These are phyloP conservation scores for Macropis europaea DNA, from an alignment of 2,888 invertebrate genomes.

Conservation along the genomic window DNA sequence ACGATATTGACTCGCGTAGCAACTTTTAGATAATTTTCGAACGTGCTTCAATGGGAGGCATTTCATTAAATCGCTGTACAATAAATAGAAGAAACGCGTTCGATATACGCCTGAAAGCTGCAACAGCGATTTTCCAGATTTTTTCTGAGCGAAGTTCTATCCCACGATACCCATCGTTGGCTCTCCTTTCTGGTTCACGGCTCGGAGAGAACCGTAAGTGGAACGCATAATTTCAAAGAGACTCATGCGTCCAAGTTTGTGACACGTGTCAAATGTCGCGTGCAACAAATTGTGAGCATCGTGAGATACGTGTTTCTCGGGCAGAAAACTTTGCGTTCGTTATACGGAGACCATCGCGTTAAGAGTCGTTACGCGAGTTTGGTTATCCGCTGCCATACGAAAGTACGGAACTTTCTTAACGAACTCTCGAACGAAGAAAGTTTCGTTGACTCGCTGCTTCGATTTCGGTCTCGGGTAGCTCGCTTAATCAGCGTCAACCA, in stretches of 20 bases:
- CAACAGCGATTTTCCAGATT: too few species aligned
- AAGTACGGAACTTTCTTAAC: slow-evolving; percentile 63
- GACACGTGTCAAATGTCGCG: slow-evolving; percentile 58
- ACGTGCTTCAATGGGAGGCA: too few species aligned
- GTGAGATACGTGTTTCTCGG: slow-evolving; percentile 38
- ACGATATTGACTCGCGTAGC: too few species aligned
- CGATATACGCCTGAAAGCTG: too few species aligned
- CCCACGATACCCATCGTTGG: too few species aligned
- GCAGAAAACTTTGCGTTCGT: slow-evolving; percentile 52
- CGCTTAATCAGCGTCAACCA: slow-evolving; percentile 38
- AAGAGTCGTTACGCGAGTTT: slow-evolving; percentile 66
- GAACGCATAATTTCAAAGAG: slow-evolving; percentile 27
- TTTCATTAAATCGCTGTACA: too few species aligned
- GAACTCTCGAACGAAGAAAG: slow-evolving; percentile 63
- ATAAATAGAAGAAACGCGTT: too few species aligned
- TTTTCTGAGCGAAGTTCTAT: too few species aligned
- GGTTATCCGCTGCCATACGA: slow-evolving; percentile 60
- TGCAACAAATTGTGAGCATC: slow-evolving; percentile 63
- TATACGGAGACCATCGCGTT: slow-evolving; percentile 54
- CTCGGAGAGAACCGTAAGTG: neutral
- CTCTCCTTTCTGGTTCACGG: too few species aligned
- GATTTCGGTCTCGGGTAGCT: slow-evolving; percentile 55
- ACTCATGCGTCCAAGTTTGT: slow-evolving; percentile 38
- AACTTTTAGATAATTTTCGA: too few species aligned
- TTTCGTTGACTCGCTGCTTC: slow-evolving; percentile 55